Base-by-base conservation (phyloP, 2,113 vertebrate genomes). In the Rhinolophus ferrumequinum region DNA sequence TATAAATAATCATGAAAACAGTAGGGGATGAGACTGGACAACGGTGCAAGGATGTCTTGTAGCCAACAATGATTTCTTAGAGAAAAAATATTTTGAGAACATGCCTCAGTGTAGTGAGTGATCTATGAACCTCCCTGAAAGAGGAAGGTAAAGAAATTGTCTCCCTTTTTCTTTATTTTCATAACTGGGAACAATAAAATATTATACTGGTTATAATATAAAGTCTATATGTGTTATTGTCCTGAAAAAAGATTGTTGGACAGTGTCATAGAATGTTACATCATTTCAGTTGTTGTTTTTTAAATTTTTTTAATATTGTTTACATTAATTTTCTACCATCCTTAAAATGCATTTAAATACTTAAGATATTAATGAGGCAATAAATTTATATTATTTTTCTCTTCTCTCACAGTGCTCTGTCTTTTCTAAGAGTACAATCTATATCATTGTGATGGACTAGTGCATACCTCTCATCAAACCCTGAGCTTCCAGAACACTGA, bases 31-130 rank as follows among this genome's bases (percentile, higher is more conserved):
- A 88, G 47, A 4, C 24, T 54, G 24, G 9, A 38, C 15, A 58
- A 66, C 50, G 16, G 3, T 85, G 0, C 1, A 47, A 56, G 6
- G 1, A 0, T 72, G 3, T 38, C 12, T 41, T 38, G 7, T 5
- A 84, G 26, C 80, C 24, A 90, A 67, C 35, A 35, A 24, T 28
- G 10, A 58, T 28, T 47, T 28, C 22, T 85, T 12, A 50, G 19
- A 56, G 21, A 67, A 44, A 4, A 64, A 30, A 76, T 3, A 80
- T 47, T 60, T 67, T 90, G 22, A 90, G 50, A 19, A 56, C 56
- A 44, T 52, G 22, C 4, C 21, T 89, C 24, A 44, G 0, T 28
- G 4, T 21, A 30, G 12, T 73, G 24, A 82, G 35, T 79, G 16
- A 82, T 5, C 18, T 44, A 19, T 64, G 6, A 41, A 50, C 22